Conservation (phyloP, 2,888 invertebrate species). For the Sepioteuthis lessoniana region DNA sequence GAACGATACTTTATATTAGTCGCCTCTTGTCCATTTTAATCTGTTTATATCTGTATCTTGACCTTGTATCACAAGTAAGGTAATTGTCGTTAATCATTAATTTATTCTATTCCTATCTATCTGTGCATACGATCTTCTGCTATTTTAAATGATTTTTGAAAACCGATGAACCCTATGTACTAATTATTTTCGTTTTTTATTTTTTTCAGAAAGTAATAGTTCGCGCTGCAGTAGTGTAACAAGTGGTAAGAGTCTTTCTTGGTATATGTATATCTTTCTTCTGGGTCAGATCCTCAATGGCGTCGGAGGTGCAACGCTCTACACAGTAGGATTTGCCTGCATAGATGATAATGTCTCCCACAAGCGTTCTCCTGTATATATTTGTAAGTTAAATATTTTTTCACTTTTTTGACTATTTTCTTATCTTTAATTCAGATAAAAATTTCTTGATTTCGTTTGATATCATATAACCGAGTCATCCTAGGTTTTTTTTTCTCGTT, state of each 20-base stretch:
- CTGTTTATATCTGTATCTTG: too few relatives aligned
- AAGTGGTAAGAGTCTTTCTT: constrained; percentile 36
- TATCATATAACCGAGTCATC: not conserved
- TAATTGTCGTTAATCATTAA: too few relatives aligned
- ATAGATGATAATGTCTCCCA: constrained; percentile 70
- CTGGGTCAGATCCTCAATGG: constrained; percentile 70
- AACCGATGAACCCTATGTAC: fast-evolving
- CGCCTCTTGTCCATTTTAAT: too few relatives aligned
- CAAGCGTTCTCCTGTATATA: constrained; percentile 66
- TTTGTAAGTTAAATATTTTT: constrained; percentile 59
- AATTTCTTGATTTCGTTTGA: not conserved
- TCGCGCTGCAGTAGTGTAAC: constrained; percentile 1
- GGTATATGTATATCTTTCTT: constrained; percentile 69
- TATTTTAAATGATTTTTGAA: too few relatives aligned
- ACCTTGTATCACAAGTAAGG: too few relatives aligned
- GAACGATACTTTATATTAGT: too few relatives aligned
- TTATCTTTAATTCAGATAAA: not conserved
- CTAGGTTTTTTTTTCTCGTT: too few relatives aligned
- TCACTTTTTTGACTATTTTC: not conserved
- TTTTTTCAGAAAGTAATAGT: not conserved
- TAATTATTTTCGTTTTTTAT: not conserved
- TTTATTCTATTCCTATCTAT: too few relatives aligned
- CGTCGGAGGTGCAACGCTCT: constrained; percentile 70
- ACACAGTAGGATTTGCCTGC: constrained; percentile 68
- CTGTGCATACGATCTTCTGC: too few relatives aligned